A percentile compares a stretch with the other conserved stretches of the same genome.
phyloP scores from a whole-genome alignment of 2,113 vertebrate species.

The Marcusenius ussheri region DNA sequence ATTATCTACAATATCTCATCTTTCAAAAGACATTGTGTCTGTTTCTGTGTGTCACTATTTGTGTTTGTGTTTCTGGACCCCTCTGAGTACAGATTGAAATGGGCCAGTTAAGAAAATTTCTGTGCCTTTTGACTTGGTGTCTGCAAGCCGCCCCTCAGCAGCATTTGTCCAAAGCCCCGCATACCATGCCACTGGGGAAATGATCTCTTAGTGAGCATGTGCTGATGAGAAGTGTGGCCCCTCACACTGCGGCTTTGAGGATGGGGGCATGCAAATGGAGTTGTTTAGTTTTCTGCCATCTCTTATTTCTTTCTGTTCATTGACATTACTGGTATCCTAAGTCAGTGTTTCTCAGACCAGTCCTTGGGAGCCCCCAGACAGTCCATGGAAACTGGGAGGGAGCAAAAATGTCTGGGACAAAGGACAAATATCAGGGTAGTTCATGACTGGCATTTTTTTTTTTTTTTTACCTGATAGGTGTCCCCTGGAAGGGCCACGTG shows the following conservation, averaged over 20 bases:
- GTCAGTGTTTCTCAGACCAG: neutral
- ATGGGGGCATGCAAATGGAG: neutral
- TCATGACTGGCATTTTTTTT: neutral
- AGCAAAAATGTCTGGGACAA: neutral
- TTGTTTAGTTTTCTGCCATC: neutral
- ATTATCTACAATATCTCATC: neutral
- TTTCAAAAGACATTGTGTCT: neutral
- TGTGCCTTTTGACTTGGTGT: neutral
- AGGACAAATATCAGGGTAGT: neutral
- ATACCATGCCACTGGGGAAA: neutral
- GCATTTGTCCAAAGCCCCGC: neutral
- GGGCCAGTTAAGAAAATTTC: neutral
- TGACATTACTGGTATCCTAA: neutral
- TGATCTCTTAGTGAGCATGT: neutral
- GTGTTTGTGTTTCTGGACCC: neutral
- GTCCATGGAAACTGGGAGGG: no score
- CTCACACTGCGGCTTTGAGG: neutral
- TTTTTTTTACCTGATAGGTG: conserved; percentile 54
- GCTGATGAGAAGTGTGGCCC: neutral
- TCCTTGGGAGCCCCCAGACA: no score
- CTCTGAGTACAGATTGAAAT: neutral
- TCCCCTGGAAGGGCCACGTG: conserved; percentile 85
- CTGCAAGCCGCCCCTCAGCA: neutral
- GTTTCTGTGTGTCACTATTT: neutral
- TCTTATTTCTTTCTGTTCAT: neutral